phyloP scores from a whole-genome alignment of 2,888 invertebrate genomes.

The Acleris holmiana region DNA sequence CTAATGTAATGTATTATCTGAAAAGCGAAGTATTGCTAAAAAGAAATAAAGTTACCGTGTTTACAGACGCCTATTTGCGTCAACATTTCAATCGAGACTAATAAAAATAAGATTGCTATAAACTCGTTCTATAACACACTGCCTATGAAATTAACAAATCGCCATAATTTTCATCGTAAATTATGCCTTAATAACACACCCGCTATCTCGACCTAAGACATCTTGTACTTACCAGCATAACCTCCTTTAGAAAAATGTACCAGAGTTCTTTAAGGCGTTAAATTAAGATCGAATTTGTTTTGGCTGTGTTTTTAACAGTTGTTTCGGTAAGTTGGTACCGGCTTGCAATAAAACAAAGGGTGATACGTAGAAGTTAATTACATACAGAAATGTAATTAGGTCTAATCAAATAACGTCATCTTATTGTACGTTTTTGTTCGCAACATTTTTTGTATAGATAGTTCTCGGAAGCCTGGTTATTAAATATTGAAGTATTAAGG shows the following conservation, averaged over 20 bases:
- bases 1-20: no score
- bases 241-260: not conserved
- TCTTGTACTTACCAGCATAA: slow-evolving; percentile 49
- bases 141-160: slow-evolving; percentile 80
- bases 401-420: slow-evolving; percentile 81
- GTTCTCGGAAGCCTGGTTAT: slow-evolving; percentile 16
- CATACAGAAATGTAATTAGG: slow-evolving; percentile 80
- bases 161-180: slow-evolving; percentile 77
- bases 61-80: slow-evolving; percentile 2
- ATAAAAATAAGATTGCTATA: slow-evolving; percentile 43
- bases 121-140: slow-evolving; percentile 60
- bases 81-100: slow-evolving; percentile 36
- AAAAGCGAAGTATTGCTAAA: no score
- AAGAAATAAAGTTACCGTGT: no score
- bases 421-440: slow-evolving; percentile 66
- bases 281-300: slow-evolving; percentile 13
- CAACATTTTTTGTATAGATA: slow-evolving; percentile 43
- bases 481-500: slow-evolving; percentile 14
- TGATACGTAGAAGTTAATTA: slow-evolving; percentile 80
- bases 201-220: slow-evolving; percentile 76
- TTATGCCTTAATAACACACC: slow-evolving; percentile 77
- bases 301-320: slow-evolving; percentile 10
- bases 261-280: slow-evolving; percentile 11
- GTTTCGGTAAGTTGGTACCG: slow-evolving; percentile 48
- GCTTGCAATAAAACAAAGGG: slow-evolving; percentile 79